Percentiles rank a stretch among this genome's conserved stretches.
Conservation (phyloP, 2,797 vertebrate species). For the Amblyraja radiata region DNA sequence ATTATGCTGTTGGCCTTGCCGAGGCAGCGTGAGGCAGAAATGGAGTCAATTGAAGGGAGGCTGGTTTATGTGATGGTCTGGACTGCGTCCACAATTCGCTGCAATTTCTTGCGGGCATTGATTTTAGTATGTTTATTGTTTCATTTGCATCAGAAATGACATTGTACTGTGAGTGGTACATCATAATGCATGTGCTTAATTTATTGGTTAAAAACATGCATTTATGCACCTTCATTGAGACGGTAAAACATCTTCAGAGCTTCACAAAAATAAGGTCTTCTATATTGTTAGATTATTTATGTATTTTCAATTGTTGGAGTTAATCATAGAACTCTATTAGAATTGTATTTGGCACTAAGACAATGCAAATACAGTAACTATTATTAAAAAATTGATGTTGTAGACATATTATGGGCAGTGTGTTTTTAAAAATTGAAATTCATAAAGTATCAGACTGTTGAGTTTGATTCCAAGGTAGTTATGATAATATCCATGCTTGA, state of each 20-base stretch:
- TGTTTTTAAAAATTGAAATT: conserved; percentile 52
- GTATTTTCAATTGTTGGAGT: conserved; percentile 44
- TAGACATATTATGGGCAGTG: conserved; percentile 47
- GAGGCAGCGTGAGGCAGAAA: no score
- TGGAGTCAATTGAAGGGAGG: no score
- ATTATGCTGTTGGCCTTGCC: no score
- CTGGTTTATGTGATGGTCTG: no score
- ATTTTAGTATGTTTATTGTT: background rate
- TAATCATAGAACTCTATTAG: conserved; percentile 41
- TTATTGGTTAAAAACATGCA: background rate
- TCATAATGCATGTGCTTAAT: background rate
- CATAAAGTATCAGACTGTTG: conserved; percentile 42
- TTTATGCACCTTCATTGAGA: no score
- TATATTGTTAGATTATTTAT: conserved; percentile 44
- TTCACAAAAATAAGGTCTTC: background rate
- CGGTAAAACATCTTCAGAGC: no score
- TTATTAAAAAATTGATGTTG: conserved; percentile 43
- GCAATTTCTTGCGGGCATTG: background rate
- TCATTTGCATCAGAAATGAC: background rate
- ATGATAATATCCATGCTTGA: background rate
- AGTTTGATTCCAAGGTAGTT: conserved; percentile 44
- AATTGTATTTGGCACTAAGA: conserved; percentile 48
- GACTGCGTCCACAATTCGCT: no score
- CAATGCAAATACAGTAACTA: conserved; percentile 49
- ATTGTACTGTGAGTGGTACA: background rate